These are phyloP conservation scores for Lottia gigantea DNA, from an alignment of 2,888 invertebrate species.

Conservation along the genomic window DNA sequence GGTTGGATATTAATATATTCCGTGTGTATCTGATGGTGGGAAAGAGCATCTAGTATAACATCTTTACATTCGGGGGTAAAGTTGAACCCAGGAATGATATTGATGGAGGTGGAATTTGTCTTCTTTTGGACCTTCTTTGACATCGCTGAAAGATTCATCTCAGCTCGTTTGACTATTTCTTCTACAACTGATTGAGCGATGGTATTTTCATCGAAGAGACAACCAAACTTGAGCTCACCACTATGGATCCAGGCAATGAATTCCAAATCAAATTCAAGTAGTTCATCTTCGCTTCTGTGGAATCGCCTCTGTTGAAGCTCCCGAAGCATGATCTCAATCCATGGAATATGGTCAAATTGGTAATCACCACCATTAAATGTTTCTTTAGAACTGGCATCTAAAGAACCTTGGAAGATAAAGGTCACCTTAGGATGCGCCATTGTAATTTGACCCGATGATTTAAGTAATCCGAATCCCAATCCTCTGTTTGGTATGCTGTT, in stretches of 20 bases:
- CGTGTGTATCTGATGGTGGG: not conserved
- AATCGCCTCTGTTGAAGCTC: conserved; percentile 1
- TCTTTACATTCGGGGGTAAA: not conserved
- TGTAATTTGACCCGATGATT: not conserved
- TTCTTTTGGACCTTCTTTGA: not conserved
- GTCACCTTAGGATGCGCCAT: not conserved
- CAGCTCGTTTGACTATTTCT: conserved; percentile 1
- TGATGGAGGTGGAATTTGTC: not conserved
- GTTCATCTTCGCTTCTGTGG: not conserved
- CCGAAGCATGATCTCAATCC: not conserved
- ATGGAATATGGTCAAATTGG: not conserved
- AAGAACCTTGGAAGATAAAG: not conserved
- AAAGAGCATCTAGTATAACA: not conserved
- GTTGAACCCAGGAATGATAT: not conserved
- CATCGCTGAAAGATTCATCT: not conserved
- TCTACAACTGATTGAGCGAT: not conserved
- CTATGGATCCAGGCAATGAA: conserved; percentile 3
- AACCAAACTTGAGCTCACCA: not conserved
- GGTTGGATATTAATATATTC: not conserved
- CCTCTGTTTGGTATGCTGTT: not conserved
- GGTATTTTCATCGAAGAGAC: not conserved
- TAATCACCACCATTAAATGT: not conserved
- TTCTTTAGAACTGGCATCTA: conserved; percentile 5
- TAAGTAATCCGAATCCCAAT: not conserved
- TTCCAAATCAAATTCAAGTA: not conserved